Evolutionary conservation across 2,797 vertebrate species (phyloP).

Genomic region (Coreius guichenoti): DNA sequence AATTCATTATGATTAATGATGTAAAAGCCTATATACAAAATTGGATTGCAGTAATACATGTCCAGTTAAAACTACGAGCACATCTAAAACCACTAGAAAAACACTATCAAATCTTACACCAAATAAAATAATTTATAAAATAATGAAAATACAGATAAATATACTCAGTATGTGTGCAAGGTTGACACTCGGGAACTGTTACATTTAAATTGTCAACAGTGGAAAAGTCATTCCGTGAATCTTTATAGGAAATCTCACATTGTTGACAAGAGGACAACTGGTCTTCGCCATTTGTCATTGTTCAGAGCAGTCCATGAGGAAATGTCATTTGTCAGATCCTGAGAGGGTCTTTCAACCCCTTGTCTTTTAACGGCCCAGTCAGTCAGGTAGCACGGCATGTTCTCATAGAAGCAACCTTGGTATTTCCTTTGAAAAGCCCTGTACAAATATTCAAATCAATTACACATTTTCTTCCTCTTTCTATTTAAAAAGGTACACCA

Average conservation of each 20-base stretch:
- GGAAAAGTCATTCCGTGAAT: slow-evolving; percentile 47
- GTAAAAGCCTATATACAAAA: slow-evolving; percentile 40
- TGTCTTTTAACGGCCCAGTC: slow-evolving; percentile 12
- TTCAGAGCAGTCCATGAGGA: slow-evolving; percentile 37
- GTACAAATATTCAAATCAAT: slow-evolving; percentile 34
- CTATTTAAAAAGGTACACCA: not conserved
- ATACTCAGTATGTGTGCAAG: slow-evolving; percentile 52
- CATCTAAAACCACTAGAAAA: slow-evolving; percentile 67
- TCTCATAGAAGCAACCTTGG: slow-evolving; percentile 16
- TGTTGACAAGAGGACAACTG: slow-evolving; percentile 28
- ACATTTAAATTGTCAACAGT: slow-evolving; percentile 39
- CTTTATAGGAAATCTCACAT: slow-evolving; percentile 44
- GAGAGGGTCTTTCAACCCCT: slow-evolving; percentile 11
- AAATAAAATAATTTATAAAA: slow-evolving; percentile 79
- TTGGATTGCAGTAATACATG: slow-evolving; percentile 60
- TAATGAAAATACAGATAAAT: slow-evolving; percentile 59
- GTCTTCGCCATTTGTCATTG: slow-evolving; percentile 29
- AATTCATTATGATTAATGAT: slow-evolving; percentile 9
- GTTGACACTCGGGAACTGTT: slow-evolving; percentile 19
- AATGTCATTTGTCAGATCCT: slow-evolving; percentile 20
- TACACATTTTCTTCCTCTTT: slow-evolving; percentile 8
- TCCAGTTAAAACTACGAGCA: slow-evolving; percentile 71
- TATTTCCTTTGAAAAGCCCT: not conserved
- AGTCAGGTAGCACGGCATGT: slow-evolving; percentile 1
- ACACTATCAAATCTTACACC: slow-evolving; percentile 57